Evolutionary conservation across 64 coral and sea anemone species (phyloP), one percentile per base, ranked within the genome.

Genomic region (Montipora foliosa): DNA sequence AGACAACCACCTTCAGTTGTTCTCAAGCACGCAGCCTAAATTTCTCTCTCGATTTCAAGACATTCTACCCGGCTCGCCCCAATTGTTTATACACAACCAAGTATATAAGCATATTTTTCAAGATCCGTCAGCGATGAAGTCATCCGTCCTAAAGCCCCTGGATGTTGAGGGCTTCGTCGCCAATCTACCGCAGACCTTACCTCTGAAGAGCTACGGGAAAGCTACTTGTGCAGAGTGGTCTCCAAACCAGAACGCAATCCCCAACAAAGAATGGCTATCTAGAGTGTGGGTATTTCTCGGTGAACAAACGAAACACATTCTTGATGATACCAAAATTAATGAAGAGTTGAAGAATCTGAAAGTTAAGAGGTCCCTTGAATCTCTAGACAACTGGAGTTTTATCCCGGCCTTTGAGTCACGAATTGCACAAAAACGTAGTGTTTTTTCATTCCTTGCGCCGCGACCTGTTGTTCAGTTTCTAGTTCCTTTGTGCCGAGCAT

Each of bases 41-140:
- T 95, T 91, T 20, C 84, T 95, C 13, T 91, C 88, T 9, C 15
- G 44, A 10, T 87, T 88, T 49, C 21, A 58, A 9, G 52, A 91
- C 1, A 14, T 95, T 5, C 17, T 95, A 21, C 94, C 94, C 0
- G 49, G 17, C 29, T 82, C 67, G 0, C 0, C 10, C 1, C 57
- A 67, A 2, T 4, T 77, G 44, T 92, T 95, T 88, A 20, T 92
- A 12, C 94, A 95, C 14, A 14, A 82, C 5, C 11, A 72, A 0
- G 79, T 91, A 5, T 52, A 75, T 50, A 0, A 14, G 0, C 50
- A 73, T 1, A 29, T 91, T 14, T 78, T 78, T 12, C 6, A 4
- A 0, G 19, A 73, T 25, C n/a, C 1, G 1, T 7, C 8, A 6
- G 10, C 4, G 11, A 3, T 45, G 51, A n/a, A 47, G n/a, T 83